These are phyloP conservation scores for Diadromus collaris DNA, from an alignment of 2,888 invertebrate species.

Conservation along the genomic window DNA sequence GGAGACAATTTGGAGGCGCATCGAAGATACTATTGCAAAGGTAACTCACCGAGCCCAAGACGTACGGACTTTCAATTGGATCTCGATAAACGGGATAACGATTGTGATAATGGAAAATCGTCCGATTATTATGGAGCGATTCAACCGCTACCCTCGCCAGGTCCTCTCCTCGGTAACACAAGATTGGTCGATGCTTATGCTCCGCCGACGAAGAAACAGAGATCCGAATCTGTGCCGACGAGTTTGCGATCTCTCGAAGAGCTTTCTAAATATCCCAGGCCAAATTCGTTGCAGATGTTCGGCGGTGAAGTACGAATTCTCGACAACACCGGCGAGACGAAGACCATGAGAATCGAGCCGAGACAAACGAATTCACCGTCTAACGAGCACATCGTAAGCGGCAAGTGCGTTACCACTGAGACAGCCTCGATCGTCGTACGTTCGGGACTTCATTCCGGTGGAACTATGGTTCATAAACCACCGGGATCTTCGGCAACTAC, in stretches of 20 bases:
- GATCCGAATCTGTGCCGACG: conserved; percentile 81
- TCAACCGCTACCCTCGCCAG: conserved; percentile 89
- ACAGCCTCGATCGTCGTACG: conserved; percentile 89
- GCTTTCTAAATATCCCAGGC: conserved; percentile 82
- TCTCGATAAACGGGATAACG: conserved; percentile 69
- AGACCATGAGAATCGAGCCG: conserved; percentile 86
- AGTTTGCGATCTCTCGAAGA: conserved; percentile 83
- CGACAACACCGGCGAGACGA: conserved; percentile 86
- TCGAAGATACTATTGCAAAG: conserved; percentile 90
- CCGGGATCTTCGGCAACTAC: conserved; percentile 71
- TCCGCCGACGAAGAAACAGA: conserved; percentile 81
- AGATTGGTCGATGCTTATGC: conserved; percentile 87
- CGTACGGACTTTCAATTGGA: conserved; percentile 71
- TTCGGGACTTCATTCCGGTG: conserved; percentile 91
- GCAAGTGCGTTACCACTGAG: conserved; percentile 78
- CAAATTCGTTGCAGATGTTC: conserved; percentile 86
- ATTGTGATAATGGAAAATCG: conserved; percentile 68
- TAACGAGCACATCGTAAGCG: conserved; percentile 59
- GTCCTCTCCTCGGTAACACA: conserved; percentile 91
- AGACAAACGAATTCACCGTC: conserved; percentile 81
- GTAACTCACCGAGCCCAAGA: conserved; percentile 78
- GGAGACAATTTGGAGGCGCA: conserved; percentile 92
- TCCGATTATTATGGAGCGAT: conserved; percentile 72
- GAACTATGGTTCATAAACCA: conserved; percentile 87
- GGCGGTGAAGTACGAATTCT: conserved; percentile 90